phyloP scores from a whole-genome alignment of 2,797 vertebrate genomes.

The Crypturellus tataupa region DNA sequence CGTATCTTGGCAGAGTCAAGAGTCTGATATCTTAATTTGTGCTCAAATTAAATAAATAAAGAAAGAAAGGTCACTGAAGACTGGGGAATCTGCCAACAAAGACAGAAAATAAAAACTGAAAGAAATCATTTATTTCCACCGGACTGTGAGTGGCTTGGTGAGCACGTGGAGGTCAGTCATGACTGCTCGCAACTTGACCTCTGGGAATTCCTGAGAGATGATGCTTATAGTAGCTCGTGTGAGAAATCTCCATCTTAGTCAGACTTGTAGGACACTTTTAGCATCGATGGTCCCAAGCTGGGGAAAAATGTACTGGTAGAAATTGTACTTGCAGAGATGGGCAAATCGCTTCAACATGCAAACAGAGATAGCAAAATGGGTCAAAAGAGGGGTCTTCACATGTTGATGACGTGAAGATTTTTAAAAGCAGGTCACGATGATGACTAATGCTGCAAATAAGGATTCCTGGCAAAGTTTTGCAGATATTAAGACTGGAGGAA shows the following conservation, averaged over 20 bases:
- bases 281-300: neutral
- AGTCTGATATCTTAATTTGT: neutral
- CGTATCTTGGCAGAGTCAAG: neutral
- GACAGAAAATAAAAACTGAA: neutral
- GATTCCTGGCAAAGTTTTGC: neutral
- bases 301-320: neutral
- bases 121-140: neutral
- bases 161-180: neutral
- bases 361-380: neutral
- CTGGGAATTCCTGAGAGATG: neutral
- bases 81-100: neutral
- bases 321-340: neutral
- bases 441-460: neutral
- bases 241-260: neutral
- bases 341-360: neutral
- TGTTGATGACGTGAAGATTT: neutral
- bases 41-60: neutral
- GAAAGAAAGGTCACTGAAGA: neutral
- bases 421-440: neutral
- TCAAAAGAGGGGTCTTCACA: conserved; percentile 15
- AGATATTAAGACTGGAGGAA: neutral
- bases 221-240: neutral
- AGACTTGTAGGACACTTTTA: neutral
- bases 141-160: neutral
- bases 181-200: neutral